Percentiles rank a stretch among this genome's conserved stretches.
Conservation (phyloP, 2,797 vertebrate species). For the Crax fasciolata region DNA sequence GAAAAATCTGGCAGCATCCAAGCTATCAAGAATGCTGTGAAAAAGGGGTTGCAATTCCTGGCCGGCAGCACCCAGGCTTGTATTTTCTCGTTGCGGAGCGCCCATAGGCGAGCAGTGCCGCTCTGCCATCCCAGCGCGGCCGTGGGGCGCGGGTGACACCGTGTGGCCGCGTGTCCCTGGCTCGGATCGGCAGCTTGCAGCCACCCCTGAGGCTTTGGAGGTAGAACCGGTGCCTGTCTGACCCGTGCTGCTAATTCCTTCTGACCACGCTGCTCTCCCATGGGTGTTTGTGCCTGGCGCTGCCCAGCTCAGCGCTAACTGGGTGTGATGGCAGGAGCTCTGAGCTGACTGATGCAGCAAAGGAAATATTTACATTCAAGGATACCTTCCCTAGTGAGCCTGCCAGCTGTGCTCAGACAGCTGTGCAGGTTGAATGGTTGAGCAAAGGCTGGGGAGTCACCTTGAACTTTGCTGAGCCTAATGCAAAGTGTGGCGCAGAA, state of each 20-base stretch:
- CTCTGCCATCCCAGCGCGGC: background rate
- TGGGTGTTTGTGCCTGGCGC: fast-evolving
- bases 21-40: background rate
- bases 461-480: background rate
- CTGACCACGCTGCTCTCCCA: background rate
- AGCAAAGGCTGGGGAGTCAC: background rate
- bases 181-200: background rate
- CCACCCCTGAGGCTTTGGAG: background rate
- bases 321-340: background rate
- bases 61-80: background rate
- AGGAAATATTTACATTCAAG: background rate
- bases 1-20: background rate
- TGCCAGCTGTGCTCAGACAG: background rate
- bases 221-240: background rate
- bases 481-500: background rate
- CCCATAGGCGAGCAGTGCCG: fast-evolving
- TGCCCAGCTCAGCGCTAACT: background rate
- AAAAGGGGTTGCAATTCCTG: background rate
- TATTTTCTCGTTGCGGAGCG: fast-evolving
- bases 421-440: background rate
- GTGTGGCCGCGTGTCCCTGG: constrained; percentile 53
- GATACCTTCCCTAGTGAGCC: background rate
- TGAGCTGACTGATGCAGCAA: too few species aligned
- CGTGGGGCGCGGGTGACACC: constrained; percentile 72
- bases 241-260: background rate